Evolutionary conservation across 2,888 invertebrate genomes (phyloP).

Genomic region (Nomada flava): DNA sequence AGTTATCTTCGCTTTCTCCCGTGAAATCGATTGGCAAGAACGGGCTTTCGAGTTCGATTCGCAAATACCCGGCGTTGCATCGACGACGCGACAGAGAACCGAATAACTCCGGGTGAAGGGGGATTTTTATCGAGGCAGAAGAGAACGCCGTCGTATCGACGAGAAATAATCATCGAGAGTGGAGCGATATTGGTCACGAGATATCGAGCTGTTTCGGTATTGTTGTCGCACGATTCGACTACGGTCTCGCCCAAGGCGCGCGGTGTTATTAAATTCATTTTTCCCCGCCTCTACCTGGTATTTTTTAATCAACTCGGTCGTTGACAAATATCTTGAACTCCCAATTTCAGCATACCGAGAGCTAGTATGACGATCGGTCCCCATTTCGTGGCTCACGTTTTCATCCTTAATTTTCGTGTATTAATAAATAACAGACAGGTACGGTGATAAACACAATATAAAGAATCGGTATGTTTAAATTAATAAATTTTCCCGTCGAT

Average conservation of each 20-base stretch:
- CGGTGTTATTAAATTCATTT: slow-evolving; percentile 44
- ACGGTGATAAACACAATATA: no score
- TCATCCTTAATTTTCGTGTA: no score
- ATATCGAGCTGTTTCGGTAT: slow-evolving; percentile 42
- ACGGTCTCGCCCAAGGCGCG: slow-evolving; percentile 5
- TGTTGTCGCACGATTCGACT: slow-evolving; percentile 43
- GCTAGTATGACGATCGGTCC: no score
- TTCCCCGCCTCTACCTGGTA: not conserved
- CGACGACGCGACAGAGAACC: not conserved
- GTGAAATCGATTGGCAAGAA: not conserved
- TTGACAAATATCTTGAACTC: no score
- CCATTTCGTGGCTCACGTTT: no score
- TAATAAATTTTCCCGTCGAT: not conserved
- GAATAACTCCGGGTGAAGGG: not conserved
- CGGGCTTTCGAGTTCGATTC: not conserved
- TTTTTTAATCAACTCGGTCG: no score
- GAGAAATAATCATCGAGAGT: slow-evolving; percentile 47
- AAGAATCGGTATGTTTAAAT: no score
- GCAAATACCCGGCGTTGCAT: not conserved
- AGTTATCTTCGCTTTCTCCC: not conserved
- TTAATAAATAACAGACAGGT: no score
- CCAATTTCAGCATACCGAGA: no score
- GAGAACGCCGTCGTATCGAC: slow-evolving; percentile 14
- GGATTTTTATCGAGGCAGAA: slow-evolving; percentile 17
- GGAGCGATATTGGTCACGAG: slow-evolving; percentile 34